Evolutionary conservation across 2,888 invertebrate species (phyloP), one percentile per base, ranked within the genome.

Genomic region (Melipona bicolor): DNA sequence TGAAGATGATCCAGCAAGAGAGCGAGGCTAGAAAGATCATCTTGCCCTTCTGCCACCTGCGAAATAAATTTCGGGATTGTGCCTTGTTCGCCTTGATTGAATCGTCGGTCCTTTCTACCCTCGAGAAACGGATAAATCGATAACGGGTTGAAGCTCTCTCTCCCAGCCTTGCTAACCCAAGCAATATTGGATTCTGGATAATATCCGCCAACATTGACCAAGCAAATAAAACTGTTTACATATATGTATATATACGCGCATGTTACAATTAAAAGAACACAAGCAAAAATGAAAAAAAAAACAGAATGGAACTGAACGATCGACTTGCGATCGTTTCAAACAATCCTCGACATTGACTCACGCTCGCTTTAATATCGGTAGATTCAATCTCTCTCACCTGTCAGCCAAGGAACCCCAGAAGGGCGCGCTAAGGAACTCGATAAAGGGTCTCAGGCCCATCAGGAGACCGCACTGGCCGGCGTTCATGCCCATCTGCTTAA

Each of bases 401-500:
- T 99, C 99, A 49, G 99, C 99, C 90, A 99, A 96, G 77, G 97
- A 97, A 73, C 99, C 99, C 99, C 99, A 99, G 95, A 99, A 99
- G 0, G 99, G 99, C 2, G 99, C 99, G 78, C 99, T 98, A 77
- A 99, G 95, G 95, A 99, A 99, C 95, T 99, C 99, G 70, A 99
- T 98, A 94, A 99, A 98, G 2, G 99, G 99, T 85, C 99, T 96
- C 90, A 98, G 97, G 49, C 99, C 99, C 91, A 99, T 98, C n/a
- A 98, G 96, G 79, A 98, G 95, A 11, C 99, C 99, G 93, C 98
- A 98, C 94, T 99, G 99, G 27, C 97, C 97, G 1, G 99, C 98
- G 95, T 99, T 99, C 99, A 99, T 99, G 83, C 99, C 99, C 97
- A 99, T 97, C 95, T 99, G 99, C 95, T 99, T 99, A 96, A 99